These are phyloP conservation scores for Bradypodion pumilum DNA, from an alignment of 2,797 vertebrate species.

Conservation along the genomic window DNA sequence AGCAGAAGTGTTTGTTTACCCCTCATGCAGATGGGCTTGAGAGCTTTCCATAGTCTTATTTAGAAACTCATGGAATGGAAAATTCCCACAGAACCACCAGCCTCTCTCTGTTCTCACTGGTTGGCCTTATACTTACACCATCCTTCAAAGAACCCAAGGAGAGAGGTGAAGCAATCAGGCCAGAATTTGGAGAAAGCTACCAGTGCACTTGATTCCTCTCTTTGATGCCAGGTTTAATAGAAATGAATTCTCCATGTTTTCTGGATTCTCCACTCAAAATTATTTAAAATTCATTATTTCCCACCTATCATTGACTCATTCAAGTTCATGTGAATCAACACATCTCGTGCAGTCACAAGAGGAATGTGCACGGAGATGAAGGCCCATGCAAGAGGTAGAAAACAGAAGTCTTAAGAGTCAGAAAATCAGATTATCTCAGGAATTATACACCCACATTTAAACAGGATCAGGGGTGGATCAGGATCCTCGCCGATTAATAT, in stretches of 20 bases:
- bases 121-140: neutral
- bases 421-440: neutral
- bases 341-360: neutral
- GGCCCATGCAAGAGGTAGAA: neutral
- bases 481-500: conserved; percentile 40
- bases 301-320: too few relatives aligned
- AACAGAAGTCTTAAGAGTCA: neutral
- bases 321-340: neutral
- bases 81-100: neutral
- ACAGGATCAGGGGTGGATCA: neutral
- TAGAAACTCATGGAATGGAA: neutral
- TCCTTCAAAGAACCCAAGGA: neutral
- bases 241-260: neutral
- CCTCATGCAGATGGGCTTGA: neutral
- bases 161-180: neutral
- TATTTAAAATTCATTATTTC: neutral
- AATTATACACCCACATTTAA: accelerated
- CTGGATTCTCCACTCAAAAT: neutral
- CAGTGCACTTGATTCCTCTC: neutral
- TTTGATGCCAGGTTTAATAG: neutral
- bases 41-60: conserved; percentile 10
- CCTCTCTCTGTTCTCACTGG: neutral
- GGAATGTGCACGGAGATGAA: accelerated
- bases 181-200: neutral
- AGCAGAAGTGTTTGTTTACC: neutral